Evolutionary conservation across 2,797 vertebrate species (phyloP), one percentile per base, ranked within the genome.

Genomic region (Tapirus indicus): DNA sequence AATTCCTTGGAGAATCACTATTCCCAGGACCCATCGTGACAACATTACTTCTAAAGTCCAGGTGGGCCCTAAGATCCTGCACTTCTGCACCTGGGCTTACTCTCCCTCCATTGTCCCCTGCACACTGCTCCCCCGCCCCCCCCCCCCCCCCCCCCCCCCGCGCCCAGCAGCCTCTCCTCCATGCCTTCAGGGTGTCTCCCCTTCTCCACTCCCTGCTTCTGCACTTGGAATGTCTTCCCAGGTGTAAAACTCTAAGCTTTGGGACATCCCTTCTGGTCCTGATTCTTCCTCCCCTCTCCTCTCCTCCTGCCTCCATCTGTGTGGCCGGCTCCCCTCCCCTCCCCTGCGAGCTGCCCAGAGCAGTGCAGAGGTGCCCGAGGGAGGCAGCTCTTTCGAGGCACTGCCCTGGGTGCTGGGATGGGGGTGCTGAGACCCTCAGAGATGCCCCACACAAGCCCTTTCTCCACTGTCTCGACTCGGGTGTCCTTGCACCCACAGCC

Each of bases 391-490:
- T 47, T 71, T 14, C 7, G 60, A 11, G 27, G 47, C 2, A 2
- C 56, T 38, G 41, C 13, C 35, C 52, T 49, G 54, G 56, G 5
- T 20, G 12, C 47, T 12, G 35, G 18, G 35, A 38, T 38, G 38
- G 6, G 0, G 25, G n/a, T 0, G 18, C 6, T 10, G 60, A 62
- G 68, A 38, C 32, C 32, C 41, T 58, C 23, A 10, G 56, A 29
- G 58, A 12, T 27, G 29, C 10, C n/a, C 27, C 38, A n/a, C 8
- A 14, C 8, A n/a, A 52, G 54, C 58, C 60, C n/a, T 4, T 29
- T 56, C 21, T 27, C 14, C 2, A 21, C 32, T 2, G 0, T 21
- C 56, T 17, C 41, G n/a, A 20, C 32, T 10, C 21, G 0, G 20
- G 20, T 27, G 17, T 78, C 52, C 32, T 27, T 1, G 12, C 4